phyloP scores from a whole-genome alignment of 2,113 vertebrate genomes.

The Setophaga kirtlandii region DNA sequence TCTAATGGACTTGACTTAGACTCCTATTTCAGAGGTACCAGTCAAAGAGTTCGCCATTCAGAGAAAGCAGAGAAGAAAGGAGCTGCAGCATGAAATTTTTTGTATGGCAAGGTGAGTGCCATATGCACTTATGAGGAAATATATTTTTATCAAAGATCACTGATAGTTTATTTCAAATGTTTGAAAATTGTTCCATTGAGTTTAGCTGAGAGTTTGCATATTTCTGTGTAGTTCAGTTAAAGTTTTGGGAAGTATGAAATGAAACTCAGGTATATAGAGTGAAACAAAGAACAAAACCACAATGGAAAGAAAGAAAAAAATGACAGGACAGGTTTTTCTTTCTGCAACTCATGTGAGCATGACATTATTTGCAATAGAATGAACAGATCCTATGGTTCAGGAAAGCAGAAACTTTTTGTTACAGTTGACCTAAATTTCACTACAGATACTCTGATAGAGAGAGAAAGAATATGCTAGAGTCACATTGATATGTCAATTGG shows the following conservation, averaged over 20 bases:
- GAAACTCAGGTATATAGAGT: neutral
- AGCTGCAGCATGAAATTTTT: neutral
- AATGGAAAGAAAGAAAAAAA: neutral
- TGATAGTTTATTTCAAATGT: neutral
- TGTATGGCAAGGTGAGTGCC: neutral
- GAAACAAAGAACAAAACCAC: neutral
- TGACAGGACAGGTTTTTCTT: neutral
- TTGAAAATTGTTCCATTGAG: neutral
- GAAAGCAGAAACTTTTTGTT: constrained; percentile 60
- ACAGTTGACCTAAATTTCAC: constrained; percentile 65
- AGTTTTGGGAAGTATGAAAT: neutral
- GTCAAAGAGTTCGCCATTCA: neutral
- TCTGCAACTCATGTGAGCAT: neutral
- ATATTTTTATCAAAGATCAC: neutral
- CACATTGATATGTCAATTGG: constrained; percentile 59
- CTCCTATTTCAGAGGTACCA: neutral
- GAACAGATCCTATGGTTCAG: constrained; percentile 40
- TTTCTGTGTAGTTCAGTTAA: neutral
- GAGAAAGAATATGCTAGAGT: constrained; percentile 42
- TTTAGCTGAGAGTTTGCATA: neutral
- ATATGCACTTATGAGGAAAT: neutral
- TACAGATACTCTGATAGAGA: constrained; percentile 22
- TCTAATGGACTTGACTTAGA: neutral
- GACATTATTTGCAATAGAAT: constrained; percentile 3
- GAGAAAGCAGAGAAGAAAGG: neutral